A percentile compares a stretch with the other conserved stretches of the same genome.
These are phyloP conservation scores for Nymphalis urticae DNA, from an alignment of 2,888 invertebrate genomes.

Conservation along the genomic window DNA sequence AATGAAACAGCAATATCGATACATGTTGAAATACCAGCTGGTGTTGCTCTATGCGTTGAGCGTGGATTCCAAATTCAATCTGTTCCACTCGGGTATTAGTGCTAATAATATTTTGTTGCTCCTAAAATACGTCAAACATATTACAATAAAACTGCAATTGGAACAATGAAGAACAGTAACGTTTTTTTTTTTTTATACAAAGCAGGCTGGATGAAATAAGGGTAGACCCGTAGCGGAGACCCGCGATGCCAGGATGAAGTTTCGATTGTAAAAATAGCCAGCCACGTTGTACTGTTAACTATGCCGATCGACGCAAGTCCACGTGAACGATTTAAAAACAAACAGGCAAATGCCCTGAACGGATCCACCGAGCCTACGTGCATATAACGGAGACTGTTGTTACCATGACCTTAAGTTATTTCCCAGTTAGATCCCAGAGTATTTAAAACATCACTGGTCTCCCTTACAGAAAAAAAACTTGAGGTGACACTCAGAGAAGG, in stretches of 20 bases:
- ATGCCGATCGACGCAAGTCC: too few species aligned
- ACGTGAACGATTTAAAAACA: too few species aligned
- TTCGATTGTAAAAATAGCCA: neutral
- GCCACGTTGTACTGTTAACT: too few species aligned
- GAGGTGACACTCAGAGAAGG: constrained; percentile 1
- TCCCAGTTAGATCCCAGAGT: neutral
- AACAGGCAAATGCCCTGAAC: too few species aligned
- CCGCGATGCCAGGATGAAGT: neutral
- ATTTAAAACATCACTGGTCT: constrained; percentile 18
- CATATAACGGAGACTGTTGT: too few species aligned
- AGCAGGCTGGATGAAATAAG: neutral
- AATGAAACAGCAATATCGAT: neutral
- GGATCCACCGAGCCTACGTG: too few species aligned
- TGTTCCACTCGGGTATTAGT: constrained; percentile 9
- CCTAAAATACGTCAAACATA: constrained; percentile 22
- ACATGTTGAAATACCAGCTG: neutral
- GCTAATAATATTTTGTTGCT: constrained; percentile 7
- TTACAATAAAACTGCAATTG: constrained; percentile 2
- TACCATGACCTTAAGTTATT: neutral
- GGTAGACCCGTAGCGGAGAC: neutral
- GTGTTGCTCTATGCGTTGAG: neutral
- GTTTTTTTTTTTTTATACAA: neutral
- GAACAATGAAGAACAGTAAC: neutral
- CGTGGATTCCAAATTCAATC: constrained; percentile 5
- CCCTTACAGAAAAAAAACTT: constrained; percentile 9